Conservation (phyloP, 2,888 invertebrate genomes). For the Tuberolachnus salignus region DNA sequence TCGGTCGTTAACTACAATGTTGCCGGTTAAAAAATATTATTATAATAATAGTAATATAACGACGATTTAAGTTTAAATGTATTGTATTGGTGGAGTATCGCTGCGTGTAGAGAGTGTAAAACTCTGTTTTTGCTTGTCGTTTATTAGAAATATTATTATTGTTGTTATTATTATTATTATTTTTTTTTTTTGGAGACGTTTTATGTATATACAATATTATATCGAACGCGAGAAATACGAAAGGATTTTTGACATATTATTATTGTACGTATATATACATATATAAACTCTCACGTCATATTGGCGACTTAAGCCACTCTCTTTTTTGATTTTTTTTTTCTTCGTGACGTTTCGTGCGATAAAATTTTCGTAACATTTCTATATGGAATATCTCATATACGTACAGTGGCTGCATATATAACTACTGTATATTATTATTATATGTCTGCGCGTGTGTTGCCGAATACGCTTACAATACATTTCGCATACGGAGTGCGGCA, state of each 20-base stretch:
- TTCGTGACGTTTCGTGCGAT: conserved; percentile 18
- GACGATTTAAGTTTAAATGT: too few species aligned
- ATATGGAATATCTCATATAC: conserved; percentile 12
- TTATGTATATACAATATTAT: too few species aligned
- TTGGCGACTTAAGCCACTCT: conserved; percentile 17
- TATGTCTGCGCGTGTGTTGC: too few species aligned
- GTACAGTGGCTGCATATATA: conserved; percentile 2
- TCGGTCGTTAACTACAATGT: too few species aligned
- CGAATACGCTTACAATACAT: not conserved
- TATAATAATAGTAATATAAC: too few species aligned
- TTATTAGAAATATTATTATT: too few species aligned
- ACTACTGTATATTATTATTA: not conserved
- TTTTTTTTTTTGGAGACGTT: not conserved
- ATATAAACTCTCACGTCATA: not conserved
- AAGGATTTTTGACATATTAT: not conserved
- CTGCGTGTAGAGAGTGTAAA: too few species aligned
- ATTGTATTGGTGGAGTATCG: too few species aligned
- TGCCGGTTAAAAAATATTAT: too few species aligned
- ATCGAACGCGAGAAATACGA: conserved; percentile 4
- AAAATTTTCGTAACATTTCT: conserved; percentile 21
- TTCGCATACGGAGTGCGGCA: conserved; percentile 5
- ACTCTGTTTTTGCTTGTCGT: too few species aligned
- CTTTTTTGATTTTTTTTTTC: not conserved
- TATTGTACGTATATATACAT: too few species aligned
- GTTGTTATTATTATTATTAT: too few species aligned